Conservation (phyloP, 2,113 vertebrate genomes). For the Illadopsis cleaveri region DNA sequence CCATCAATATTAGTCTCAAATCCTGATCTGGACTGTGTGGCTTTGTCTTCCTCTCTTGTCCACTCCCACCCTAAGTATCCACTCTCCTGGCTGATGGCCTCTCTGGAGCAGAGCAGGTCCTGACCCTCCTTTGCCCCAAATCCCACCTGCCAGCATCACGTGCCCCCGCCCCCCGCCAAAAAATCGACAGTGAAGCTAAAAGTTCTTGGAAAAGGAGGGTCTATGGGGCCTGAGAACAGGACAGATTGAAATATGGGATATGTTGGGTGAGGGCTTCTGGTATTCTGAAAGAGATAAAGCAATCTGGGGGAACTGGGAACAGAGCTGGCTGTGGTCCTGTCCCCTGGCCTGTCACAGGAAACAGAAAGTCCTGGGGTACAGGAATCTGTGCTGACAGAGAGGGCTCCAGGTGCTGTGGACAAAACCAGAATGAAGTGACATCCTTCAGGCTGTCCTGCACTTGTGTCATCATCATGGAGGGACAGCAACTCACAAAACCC, state of each 20-base stretch:
- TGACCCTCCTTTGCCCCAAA: not conserved
- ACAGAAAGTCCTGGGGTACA: not conserved
- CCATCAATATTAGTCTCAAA: not conserved
- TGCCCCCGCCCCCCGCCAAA: too few relatives aligned
- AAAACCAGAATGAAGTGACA: not conserved
- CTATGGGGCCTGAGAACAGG: not conserved
- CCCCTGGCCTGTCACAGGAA: not conserved
- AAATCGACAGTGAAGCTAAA: not conserved
- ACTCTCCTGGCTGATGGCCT: rapidly evolving
- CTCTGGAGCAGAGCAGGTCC: not conserved
- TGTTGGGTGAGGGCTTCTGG: rapidly evolving
- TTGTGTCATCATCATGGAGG: not conserved
- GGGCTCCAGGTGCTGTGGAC: not conserved
- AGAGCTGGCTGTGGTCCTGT: not conserved
- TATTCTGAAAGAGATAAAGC: not conserved
- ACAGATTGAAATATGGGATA: not conserved
- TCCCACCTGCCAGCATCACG: not conserved
- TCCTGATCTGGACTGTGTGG: not conserved
- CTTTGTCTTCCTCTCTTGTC: not conserved
- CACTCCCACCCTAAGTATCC: not conserved
- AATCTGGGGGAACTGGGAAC: not conserved
- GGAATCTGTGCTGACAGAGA: too few relatives aligned
- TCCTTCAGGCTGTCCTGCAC: not conserved
- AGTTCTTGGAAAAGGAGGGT: not conserved
- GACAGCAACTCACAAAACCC: not conserved